Base-by-base conservation (phyloP, 2,888 invertebrate species). In the Tenthredo distinguenda region DNA sequence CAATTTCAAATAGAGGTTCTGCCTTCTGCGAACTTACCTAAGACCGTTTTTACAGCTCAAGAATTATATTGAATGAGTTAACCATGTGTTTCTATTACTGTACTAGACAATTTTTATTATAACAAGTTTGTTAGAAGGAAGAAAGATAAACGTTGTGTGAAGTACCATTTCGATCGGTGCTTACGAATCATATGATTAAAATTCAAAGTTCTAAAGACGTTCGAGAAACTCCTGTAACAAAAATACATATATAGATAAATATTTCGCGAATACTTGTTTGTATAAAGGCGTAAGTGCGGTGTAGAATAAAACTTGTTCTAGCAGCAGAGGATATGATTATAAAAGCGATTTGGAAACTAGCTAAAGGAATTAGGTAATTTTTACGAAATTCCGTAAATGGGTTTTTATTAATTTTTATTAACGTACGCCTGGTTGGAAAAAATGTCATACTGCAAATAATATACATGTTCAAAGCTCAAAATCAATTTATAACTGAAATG, bases 391-490 rank as follows among this genome's bases (percentile, higher is more conserved):
- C 34, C 71, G 12, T 37, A 34, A 71, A 26, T 26, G 18, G 34
- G 34, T 34, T 37, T 15, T 12, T 12, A 37, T 31, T 34, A 1
- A 18, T 37, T 71, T 37, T 34, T 34, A 71, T 72, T n/a, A 34
- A n/a, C 10, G 40, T 43, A 40, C 43, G 21, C 21, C n/a, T 74
- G 47, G 74, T 74, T 15, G 40, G n/a, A 26, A 6, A 74, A 68
- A 18, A 34, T 18, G 34, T 47, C 15, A 74, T 40, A 5, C 40
- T 47, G 43, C 21, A 26, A 43, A 43, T 0, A 74, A 74, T 74
- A 74, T n/a, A 72, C 40, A 26, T 6, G 74, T 77, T 77, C 50
- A 77, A 77, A 12, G 77, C 77, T 77, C 77, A 77, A 77, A 77
- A 77, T 55, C 50, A n/a, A 77, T 77, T 76, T 18, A 43, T 47